A percentile compares a stretch with the other conserved stretches of the same genome.
Conservation (phyloP, 92 coral and sea anemone species). For the Bergia sp. region DNA sequence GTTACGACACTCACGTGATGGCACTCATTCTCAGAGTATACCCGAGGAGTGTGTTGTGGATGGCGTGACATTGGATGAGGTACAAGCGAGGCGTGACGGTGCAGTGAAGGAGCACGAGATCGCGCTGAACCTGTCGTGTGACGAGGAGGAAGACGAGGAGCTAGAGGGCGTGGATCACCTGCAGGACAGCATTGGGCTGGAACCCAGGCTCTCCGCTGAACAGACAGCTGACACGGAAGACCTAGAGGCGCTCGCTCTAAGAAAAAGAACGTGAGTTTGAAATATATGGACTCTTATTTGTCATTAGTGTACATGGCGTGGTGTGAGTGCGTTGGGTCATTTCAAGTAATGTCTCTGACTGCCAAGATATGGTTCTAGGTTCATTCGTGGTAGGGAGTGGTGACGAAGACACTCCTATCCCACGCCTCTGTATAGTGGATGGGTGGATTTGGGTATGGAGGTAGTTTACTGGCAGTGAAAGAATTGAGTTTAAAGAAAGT, state of each 20-base stretch:
- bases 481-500: too few species aligned
- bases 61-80: constrained; percentile 42
- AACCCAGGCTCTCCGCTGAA: constrained; percentile 39
- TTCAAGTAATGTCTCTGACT: too few species aligned
- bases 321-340: neutral
- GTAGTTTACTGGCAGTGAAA: too few species aligned
- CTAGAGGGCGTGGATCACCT: constrained; percentile 53
- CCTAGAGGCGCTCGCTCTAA: constrained; percentile 94
- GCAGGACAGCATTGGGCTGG: constrained; percentile 55
- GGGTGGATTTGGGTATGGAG: too few species aligned
- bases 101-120: constrained; percentile 51
- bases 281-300: neutral
- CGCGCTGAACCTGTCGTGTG: constrained; percentile 34
- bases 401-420: too few species aligned
- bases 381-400: too few species aligned
- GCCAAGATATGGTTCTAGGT: too few species aligned
- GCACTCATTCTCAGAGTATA: constrained; percentile 56
- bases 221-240: constrained; percentile 70
- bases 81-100: constrained; percentile 39
- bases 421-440: too few species aligned
- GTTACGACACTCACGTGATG: neutral
- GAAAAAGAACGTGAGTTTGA: constrained; percentile 94
- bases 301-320: neutral
- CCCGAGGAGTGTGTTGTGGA: constrained; percentile 79
- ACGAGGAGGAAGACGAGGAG: constrained; percentile 68